Percentiles rank a stretch among this genome's conserved stretches.
phyloP scores from a whole-genome alignment of 2,113 vertebrate genomes.

The Chaenogobius annularis region DNA sequence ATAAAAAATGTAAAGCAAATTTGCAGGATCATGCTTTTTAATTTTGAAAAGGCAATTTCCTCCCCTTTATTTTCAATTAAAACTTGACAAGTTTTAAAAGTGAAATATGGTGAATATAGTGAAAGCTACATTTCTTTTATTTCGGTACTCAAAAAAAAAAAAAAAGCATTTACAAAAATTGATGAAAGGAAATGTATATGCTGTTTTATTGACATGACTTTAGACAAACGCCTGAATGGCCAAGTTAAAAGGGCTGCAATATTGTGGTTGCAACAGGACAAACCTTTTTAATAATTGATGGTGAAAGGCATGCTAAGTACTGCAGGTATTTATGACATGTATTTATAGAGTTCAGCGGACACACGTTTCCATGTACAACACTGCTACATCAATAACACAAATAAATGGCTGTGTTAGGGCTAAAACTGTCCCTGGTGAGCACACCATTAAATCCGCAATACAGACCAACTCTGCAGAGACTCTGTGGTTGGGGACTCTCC shows the following conservation, averaged over 20 bases:
- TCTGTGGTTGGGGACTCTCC: not conserved
- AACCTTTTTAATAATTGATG: conserved; percentile 11
- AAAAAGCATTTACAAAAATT: not conserved
- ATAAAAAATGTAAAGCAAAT: not conserved
- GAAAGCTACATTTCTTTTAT: not conserved
- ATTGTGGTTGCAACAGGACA: conserved; percentile 4
- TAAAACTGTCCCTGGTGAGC: conserved; percentile 3
- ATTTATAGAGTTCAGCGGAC: conserved; percentile 11
- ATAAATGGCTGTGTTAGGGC: conserved; percentile 6
- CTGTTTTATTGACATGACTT: not conserved
- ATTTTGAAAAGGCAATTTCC: not conserved
- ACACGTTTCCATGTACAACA: conserved; percentile 6
- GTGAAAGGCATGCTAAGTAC: conserved; percentile 6
- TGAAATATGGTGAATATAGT: no score
- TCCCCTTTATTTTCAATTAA: not conserved
- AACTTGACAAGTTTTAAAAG: not conserved
- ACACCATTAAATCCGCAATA: conserved; percentile 1
- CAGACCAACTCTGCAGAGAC: not conserved
- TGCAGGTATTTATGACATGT: conserved; percentile 8
- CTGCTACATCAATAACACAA: conserved; percentile 10
- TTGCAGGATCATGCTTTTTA: not conserved
- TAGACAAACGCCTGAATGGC: not conserved
- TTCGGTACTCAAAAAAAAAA: not conserved
- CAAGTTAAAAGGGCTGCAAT: not conserved
- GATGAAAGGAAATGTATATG: not conserved